A percentile compares a stretch with the other conserved stretches of the same genome.
Evolutionary conservation across 2,113 vertebrate species (phyloP).

Genomic region (Saccopteryx bilineata): DNA sequence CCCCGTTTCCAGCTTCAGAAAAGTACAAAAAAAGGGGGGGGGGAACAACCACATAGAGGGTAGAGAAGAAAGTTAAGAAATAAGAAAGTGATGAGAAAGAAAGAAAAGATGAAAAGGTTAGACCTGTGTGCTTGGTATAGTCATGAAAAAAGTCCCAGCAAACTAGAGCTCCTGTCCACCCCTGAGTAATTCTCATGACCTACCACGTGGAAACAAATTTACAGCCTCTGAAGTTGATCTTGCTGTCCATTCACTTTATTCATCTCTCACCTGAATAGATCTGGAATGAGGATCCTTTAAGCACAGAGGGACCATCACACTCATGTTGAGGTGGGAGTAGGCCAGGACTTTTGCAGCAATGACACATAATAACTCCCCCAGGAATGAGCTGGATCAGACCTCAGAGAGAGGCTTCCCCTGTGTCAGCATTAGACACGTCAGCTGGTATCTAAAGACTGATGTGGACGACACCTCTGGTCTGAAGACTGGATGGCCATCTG

Average conservation of each 20-base stretch:
- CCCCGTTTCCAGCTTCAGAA: too few species aligned
- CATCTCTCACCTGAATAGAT: not conserved
- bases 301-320: not conserved
- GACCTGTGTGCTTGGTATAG: not conserved
- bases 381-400: not conserved
- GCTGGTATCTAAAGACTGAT: not conserved
- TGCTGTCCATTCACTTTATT: not conserved
- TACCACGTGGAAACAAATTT: not conserved
- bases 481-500: not conserved
- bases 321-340: not conserved
- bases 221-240: not conserved
- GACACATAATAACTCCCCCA: not conserved
- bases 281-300: not conserved
- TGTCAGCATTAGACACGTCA: not conserved
- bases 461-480: not conserved
- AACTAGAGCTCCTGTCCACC: not conserved
- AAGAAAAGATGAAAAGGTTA: not conserved
- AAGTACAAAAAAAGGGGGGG: too few species aligned
- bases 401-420: not conserved
- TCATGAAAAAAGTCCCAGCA: not conserved
- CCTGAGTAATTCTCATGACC: not conserved
- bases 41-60: not conserved
- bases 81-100: not conserved
- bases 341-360: not conserved
- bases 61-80: not conserved